Evolutionary conservation across 2,888 invertebrate species (phyloP), one percentile per base, ranked within the genome.

Genomic region (Philereme vetulata): DNA sequence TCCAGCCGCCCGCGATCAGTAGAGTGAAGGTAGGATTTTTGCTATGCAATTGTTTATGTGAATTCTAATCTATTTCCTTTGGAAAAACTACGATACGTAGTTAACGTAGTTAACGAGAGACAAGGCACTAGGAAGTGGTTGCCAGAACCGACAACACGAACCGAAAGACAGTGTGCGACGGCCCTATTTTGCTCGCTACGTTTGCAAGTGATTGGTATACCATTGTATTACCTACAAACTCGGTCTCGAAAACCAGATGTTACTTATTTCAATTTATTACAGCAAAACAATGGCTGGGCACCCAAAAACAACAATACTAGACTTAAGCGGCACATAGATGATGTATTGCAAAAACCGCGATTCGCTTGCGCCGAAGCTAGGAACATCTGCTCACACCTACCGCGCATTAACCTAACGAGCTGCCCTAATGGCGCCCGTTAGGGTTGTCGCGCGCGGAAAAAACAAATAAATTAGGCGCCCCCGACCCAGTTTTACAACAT

Each of bases 391-490:
- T 83, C 82, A 76, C 82, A 84, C 88, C 86, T 84, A 77, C 80
- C 84, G 77, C 84, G 84, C 89, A 89, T 90, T 90, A 87, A 84
- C 83, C 85, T 90, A 91, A 91, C 90, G 91, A 91, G 90, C 86
- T 79, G 79, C 80, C 85, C 85, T 91, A 90, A 91, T 90, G 89
- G 90, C 84, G 74, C 76, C 71, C 81, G 82, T 81, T 82, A 86
- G 84, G 88, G 84, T 73, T 83, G 80, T 80, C 77, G 65, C 79
- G 71, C 75, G 21, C 44, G 66, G 67, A 76, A 85, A 89, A 86
- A 88, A 86, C 82, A 84, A 84, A 90, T 86, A 87, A 85, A 88
- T 89, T 84, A 87, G 84, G 45, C 74, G 64, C 71, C 68, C 66
- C 69, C 83, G 61, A 78, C 84, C 85, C 78, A 84, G 77, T 86